phyloP scores from a whole-genome alignment of 2,888 invertebrate species.

The Lissonota sp. region DNA sequence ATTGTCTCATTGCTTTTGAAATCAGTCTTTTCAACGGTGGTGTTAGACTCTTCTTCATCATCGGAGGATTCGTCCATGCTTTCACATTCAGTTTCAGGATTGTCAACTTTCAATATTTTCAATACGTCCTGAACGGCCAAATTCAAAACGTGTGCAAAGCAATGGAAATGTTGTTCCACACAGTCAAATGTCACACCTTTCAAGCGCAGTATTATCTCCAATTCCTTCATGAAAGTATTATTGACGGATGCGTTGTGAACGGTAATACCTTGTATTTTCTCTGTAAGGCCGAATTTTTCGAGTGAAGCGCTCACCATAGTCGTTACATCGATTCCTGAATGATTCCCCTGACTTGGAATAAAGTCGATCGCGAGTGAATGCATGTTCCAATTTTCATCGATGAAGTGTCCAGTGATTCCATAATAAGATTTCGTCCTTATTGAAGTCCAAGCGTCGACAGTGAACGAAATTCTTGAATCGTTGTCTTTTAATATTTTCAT shows the following conservation, averaged over 20 bases:
- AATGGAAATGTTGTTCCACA: slow-evolving; percentile 19
- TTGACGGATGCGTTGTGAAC: background rate
- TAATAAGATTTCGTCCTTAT: slow-evolving; percentile 11
- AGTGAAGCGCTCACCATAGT: background rate
- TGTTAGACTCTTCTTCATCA: slow-evolving; percentile 13
- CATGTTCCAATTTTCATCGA: background rate
- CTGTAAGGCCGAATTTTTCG: slow-evolving; percentile 18
- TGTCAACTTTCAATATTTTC: slow-evolving; percentile 24
- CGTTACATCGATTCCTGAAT: background rate
- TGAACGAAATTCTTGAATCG: too few species aligned
- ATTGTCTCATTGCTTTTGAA: background rate
- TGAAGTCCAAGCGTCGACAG: slow-evolving; percentile 12
- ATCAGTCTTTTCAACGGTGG: slow-evolving; percentile 8
- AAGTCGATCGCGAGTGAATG: slow-evolving; percentile 22
- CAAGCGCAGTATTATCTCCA: slow-evolving; percentile 20
- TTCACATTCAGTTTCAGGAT: background rate
- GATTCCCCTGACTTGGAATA: slow-evolving; percentile 16
- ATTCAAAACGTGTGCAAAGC: slow-evolving; percentile 36
- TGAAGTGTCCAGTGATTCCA: slow-evolving; percentile 20
- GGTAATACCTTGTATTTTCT: slow-evolving; percentile 17
- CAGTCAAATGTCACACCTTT: slow-evolving; percentile 33
- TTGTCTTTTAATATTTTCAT: slow-evolving; percentile 2
- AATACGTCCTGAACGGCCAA: slow-evolving; percentile 35
- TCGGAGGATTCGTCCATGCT: slow-evolving; percentile 5
- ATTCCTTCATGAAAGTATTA: slow-evolving; percentile 32